Conservation (phyloP, 2,888 invertebrate genomes). For the Dryadula phaetusa region DNA sequence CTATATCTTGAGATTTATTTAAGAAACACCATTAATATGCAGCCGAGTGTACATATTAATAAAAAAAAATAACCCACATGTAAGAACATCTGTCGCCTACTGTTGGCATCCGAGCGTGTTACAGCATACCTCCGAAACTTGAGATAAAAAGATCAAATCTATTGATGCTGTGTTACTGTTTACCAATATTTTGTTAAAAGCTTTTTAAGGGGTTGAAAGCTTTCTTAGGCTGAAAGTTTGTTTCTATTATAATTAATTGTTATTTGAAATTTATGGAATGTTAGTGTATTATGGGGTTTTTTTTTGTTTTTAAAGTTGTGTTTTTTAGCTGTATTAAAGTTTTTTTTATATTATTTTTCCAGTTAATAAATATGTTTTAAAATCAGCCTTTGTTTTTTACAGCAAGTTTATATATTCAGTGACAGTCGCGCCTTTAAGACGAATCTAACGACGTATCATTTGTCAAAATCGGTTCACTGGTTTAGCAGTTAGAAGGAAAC, state of each 20-base stretch:
- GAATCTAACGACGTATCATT: too few relatives aligned
- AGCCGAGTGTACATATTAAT: slow-evolving; percentile 41
- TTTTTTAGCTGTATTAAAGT: too few relatives aligned
- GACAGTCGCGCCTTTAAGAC: too few relatives aligned
- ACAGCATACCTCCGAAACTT: slow-evolving; percentile 29
- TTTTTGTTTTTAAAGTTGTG: too few relatives aligned
- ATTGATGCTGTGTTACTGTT: slow-evolving; percentile 24
- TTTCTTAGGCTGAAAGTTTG: neutral
- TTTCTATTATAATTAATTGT: slow-evolving; percentile 13
- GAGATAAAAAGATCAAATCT: slow-evolving; percentile 27
- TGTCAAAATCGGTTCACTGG: too few relatives aligned
- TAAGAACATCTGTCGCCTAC: slow-evolving; percentile 49
- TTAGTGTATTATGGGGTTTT: too few relatives aligned
- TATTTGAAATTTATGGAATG: slow-evolving; percentile 13
- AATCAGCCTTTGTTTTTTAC: too few relatives aligned
- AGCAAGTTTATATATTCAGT: too few relatives aligned
- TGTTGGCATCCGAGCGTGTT: slow-evolving; percentile 45
- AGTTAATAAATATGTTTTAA: too few relatives aligned
- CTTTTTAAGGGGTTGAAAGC: slow-evolving; percentile 24
- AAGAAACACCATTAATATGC: neutral
- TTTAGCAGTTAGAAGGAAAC: too few relatives aligned
- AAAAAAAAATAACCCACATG: slow-evolving; percentile 48
- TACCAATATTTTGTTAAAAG: slow-evolving; percentile 32
- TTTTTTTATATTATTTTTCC: too few relatives aligned
- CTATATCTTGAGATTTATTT: neutral